Percentiles rank a stretch among this genome's conserved stretches.
phyloP scores from a whole-genome alignment of 2,113 vertebrate species.

The Perca schrenkii region DNA sequence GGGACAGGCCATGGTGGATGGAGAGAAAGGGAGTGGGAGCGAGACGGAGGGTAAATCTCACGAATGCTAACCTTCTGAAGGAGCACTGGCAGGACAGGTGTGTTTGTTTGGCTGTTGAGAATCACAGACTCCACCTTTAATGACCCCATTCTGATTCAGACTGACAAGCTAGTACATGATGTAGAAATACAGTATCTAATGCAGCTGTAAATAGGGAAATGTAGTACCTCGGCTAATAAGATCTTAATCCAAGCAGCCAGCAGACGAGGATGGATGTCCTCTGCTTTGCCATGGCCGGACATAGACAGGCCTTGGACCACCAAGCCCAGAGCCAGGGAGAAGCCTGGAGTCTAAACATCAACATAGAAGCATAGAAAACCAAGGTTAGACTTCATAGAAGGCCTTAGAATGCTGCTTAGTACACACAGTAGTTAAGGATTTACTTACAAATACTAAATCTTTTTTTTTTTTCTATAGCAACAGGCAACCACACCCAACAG shows the following conservation, averaged over 20 bases:
- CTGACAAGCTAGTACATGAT: neutral
- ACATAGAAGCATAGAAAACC: neutral
- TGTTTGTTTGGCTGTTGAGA: too few species aligned
- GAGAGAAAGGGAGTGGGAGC: too few species aligned
- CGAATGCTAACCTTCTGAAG: too few species aligned
- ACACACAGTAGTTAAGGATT: neutral
- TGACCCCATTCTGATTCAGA: neutral
- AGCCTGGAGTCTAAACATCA: conserved; percentile 88
- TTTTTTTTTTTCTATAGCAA: neutral
- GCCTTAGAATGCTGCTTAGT: neutral
- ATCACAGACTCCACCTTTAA: neutral
- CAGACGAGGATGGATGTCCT: conserved; percentile 89
- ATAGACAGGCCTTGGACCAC: conserved; percentile 89
- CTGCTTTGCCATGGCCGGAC: conserved; percentile 93
- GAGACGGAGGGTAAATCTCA: too few species aligned
- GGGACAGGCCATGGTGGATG: too few species aligned
- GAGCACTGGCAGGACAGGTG: too few species aligned
- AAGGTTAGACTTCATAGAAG: neutral
- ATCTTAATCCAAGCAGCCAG: conserved; percentile 92
- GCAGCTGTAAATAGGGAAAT: neutral
- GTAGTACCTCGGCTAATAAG: conserved; percentile 89
- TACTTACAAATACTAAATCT: neutral
- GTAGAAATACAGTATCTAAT: neutral
- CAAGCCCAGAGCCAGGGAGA: conserved; percentile 92
- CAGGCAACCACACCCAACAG: neutral